A percentile compares a stretch with the other conserved stretches of the same genome.
Conservation (phyloP, 2,797 vertebrate genomes). For the Simalia tracyae region DNA sequence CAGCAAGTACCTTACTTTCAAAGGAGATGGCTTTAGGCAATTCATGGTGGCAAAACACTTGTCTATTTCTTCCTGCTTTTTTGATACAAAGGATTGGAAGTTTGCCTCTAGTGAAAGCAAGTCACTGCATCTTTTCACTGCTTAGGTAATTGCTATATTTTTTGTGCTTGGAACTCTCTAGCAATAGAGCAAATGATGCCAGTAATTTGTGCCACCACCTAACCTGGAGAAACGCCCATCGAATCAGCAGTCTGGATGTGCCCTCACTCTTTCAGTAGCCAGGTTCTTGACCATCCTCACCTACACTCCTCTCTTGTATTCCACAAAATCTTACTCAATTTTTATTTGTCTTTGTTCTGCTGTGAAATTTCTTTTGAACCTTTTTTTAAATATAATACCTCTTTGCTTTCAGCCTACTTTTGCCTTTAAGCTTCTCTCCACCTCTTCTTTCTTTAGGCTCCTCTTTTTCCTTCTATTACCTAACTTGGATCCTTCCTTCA, state of each 20-base stretch:
- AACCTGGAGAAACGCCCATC: background rate
- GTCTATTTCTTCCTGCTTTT: background rate
- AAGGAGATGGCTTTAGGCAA: background rate
- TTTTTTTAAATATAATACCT: background rate
- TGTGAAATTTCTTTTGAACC: background rate
- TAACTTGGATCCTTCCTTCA: background rate
- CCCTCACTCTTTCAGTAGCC: background rate
- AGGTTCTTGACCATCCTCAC: background rate
- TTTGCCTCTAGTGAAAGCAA: background rate
- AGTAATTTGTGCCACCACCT: background rate
- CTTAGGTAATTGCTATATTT: background rate
- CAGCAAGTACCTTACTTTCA: background rate
- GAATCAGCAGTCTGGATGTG: background rate
- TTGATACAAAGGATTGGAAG: background rate
- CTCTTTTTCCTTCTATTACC: background rate
- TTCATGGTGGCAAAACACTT: background rate
- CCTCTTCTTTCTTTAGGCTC: background rate
- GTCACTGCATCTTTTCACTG: background rate
- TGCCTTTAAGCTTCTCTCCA: background rate
- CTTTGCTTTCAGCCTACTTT: background rate
- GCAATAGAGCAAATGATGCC: background rate
- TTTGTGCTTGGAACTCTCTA: background rate
- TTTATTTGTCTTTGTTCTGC: background rate
- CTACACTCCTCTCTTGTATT: background rate
- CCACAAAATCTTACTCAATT: background rate